Conservation (phyloP, 2,888 invertebrate species). For the Campopleginae sp. region DNA sequence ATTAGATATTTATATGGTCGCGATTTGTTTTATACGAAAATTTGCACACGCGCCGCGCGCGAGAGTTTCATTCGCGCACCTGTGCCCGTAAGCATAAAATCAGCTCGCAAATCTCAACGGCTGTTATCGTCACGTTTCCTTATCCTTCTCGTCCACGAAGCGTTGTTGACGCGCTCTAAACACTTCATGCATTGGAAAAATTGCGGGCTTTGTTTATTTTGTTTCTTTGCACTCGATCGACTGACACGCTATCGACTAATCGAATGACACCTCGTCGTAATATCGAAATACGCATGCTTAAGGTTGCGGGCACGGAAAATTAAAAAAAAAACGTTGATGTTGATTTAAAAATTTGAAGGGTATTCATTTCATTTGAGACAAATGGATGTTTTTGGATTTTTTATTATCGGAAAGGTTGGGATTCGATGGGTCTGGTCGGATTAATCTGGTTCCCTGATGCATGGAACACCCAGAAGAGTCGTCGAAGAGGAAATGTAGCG, state of each 20-base stretch:
- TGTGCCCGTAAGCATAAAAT: constrained; percentile 44
- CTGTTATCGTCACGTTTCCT: constrained; percentile 55
- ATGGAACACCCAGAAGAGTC: constrained; percentile 77
- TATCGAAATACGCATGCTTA: not conserved
- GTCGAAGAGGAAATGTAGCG: constrained; percentile 54
- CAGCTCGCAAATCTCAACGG: constrained; percentile 41
- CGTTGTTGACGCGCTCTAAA: constrained; percentile 27
- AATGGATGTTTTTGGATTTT: not conserved
- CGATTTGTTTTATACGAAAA: constrained; percentile 55
- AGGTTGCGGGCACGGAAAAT: too few species aligned
- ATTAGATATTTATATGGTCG: constrained; percentile 23
- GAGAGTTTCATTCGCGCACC: constrained; percentile 48
- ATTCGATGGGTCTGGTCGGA: constrained; percentile 68
- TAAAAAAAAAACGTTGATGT: too few species aligned
- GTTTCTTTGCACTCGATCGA: not conserved
- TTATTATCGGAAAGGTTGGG: not conserved
- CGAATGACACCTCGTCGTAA: not conserved
- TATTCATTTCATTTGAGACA: too few species aligned
- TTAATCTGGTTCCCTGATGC: constrained; percentile 75
- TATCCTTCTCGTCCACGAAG: constrained; percentile 31
- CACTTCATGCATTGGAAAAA: not conserved
- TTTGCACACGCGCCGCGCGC: constrained; percentile 57
- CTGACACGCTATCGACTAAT: not conserved
- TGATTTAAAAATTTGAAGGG: too few species aligned
- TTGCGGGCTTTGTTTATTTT: constrained; percentile 12